phyloP scores from a whole-genome alignment of 2,113 vertebrate genomes.

The Oryzias woworae region DNA sequence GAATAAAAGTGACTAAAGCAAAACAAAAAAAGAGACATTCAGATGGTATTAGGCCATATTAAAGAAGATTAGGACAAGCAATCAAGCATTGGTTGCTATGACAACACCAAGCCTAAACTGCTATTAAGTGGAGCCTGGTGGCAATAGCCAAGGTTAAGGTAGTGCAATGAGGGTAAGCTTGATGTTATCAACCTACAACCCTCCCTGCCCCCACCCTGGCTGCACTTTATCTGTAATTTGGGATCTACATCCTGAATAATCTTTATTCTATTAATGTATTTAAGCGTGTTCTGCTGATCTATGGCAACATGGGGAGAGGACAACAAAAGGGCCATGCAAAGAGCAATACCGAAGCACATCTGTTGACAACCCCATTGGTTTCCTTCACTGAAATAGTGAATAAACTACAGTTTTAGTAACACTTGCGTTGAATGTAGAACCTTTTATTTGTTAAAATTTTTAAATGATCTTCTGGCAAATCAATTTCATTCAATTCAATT shows the following conservation, averaged over 20 bases:
- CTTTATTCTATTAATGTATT: slow-evolving; percentile 66
- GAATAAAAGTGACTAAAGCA: slow-evolving; percentile 15
- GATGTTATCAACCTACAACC: slow-evolving; percentile 49
- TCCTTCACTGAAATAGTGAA: too few species aligned
- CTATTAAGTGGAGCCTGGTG: slow-evolving; percentile 70
- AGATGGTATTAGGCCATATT: slow-evolving; percentile 78
- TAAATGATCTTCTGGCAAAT: background rate
- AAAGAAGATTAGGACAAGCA: slow-evolving; percentile 78
- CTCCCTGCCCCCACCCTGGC: slow-evolving; percentile 15
- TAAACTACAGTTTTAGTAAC: too few species aligned
- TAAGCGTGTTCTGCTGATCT: slow-evolving; percentile 62
- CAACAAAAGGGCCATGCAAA: slow-evolving; percentile 2
- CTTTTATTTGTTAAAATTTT: background rate
- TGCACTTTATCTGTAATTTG: slow-evolving; percentile 58
- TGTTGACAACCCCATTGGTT: too few species aligned
- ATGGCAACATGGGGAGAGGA: slow-evolving; percentile 23
- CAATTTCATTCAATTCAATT: too few species aligned
- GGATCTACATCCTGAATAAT: slow-evolving; percentile 71
- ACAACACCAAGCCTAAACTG: slow-evolving; percentile 67
- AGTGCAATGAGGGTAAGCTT: slow-evolving; percentile 66
- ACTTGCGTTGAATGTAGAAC: background rate
- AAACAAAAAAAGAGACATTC: slow-evolving; percentile 46
- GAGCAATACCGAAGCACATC: slow-evolving; percentile 5
- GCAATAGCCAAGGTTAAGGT: slow-evolving; percentile 60
- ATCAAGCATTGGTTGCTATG: slow-evolving; percentile 74